Evolutionary conservation across 1,140 invertebrate species (phyloP).

Genomic region (Magallana angulata): DNA sequence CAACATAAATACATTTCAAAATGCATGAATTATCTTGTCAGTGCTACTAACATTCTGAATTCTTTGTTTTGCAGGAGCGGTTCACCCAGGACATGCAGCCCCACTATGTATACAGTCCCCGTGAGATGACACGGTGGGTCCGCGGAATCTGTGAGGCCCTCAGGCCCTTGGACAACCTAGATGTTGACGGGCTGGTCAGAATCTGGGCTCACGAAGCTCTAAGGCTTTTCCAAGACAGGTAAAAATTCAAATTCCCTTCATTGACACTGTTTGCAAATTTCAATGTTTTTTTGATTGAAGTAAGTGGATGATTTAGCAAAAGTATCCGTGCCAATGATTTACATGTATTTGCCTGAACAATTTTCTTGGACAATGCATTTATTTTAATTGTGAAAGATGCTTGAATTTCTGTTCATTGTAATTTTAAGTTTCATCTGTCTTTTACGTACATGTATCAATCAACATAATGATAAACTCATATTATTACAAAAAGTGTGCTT

Average conservation of each 20-base stretch:
- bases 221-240: constrained; percentile 94
- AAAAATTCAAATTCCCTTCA: neutral
- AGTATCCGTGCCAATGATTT: too few relatives aligned
- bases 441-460: too few relatives aligned
- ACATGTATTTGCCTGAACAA: too few relatives aligned
- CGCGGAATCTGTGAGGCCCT: constrained; percentile 99
- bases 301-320: too few relatives aligned
- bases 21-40: too few relatives aligned
- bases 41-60: neutral
- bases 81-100: constrained; percentile 99
- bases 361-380: too few relatives aligned
- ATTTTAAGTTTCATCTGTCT: too few relatives aligned
- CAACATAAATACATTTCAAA: too few relatives aligned
- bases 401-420: too few relatives aligned
- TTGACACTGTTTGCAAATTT: neutral
- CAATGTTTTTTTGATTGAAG: neutral
- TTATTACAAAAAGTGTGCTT: too few relatives aligned
- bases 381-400: too few relatives aligned
- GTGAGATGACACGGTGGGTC: constrained; percentile 99
- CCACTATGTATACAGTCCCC: constrained; percentile 99
- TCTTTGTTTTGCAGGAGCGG: constrained; percentile 83
- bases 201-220: constrained; percentile 99
- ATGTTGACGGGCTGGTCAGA: constrained; percentile 95
- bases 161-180: constrained; percentile 91
- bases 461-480: too few relatives aligned